phyloP scores from a whole-genome alignment of 2,797 vertebrate genomes.

The Mormyrus proboscirostris region DNA sequence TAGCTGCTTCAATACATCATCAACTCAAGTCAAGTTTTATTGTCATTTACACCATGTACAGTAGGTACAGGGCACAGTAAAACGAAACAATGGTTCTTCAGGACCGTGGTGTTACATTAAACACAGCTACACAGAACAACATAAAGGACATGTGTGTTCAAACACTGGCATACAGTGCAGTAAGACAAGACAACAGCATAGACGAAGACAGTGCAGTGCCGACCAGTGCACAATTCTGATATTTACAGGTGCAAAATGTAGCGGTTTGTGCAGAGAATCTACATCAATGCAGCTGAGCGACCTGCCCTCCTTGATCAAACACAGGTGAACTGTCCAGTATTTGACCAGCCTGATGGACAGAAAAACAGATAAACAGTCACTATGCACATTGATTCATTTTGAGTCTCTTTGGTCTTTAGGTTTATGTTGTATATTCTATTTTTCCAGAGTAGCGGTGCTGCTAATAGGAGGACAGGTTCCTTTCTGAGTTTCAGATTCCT shows the following conservation, averaged over 20 bases:
- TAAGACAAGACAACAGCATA: background rate
- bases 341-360: background rate
- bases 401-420: background rate
- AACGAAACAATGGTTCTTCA: background rate
- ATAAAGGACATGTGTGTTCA: background rate
- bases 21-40: background rate
- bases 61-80: background rate
- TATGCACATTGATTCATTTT: background rate
- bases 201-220: no score
- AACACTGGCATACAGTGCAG: background rate
- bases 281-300: background rate
- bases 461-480: background rate
- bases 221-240: background rate
- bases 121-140: background rate
- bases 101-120: background rate
- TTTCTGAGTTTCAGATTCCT: background rate
- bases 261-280: background rate
- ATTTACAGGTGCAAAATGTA: background rate
- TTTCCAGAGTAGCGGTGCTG: background rate
- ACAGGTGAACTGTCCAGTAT: background rate
- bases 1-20: background rate
- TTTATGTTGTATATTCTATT: background rate
- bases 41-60: background rate
- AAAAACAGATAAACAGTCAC: background rate
- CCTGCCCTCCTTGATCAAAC: background rate